Evolutionary conservation across 2,888 invertebrate species (phyloP).

Genomic region (Orthosia gothica): DNA sequence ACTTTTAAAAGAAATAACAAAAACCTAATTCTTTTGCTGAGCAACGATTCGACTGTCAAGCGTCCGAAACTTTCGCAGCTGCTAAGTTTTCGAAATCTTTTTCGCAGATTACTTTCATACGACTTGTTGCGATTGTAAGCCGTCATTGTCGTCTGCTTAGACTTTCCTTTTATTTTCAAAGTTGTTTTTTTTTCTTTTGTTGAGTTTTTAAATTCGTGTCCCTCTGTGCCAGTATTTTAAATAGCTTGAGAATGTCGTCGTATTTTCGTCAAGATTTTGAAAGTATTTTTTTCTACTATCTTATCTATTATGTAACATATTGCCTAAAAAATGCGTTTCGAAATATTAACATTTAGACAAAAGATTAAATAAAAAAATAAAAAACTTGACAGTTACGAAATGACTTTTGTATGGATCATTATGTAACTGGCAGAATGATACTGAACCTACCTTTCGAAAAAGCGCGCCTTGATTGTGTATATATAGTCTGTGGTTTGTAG

Average conservation of each 20-base stretch:
- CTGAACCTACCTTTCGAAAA: no score
- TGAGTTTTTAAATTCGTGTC: slow-evolving; percentile 38
- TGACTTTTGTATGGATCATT: no score
- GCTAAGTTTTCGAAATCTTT: slow-evolving; percentile 56
- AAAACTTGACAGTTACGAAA: no score
- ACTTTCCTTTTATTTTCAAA: slow-evolving; percentile 39
- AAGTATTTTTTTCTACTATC: no score
- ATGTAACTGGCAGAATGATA: no score
- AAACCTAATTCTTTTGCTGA: slow-evolving; percentile 29
- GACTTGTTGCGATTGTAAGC: slow-evolving; percentile 58
- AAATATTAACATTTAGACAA: no score
- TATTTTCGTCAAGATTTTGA: background rate
- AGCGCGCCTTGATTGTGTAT: no score
- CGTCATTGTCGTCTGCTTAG: slow-evolving; percentile 47
- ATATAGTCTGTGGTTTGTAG: no score
- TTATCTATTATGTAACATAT: no score
- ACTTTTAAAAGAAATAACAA: slow-evolving; percentile 8
- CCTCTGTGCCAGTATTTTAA: slow-evolving; percentile 32
- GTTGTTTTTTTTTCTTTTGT: slow-evolving; percentile 19
- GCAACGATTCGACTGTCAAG: slow-evolving; percentile 48
- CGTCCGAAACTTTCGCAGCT: slow-evolving; percentile 46
- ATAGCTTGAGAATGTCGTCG: background rate
- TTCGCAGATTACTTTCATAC: slow-evolving; percentile 62
- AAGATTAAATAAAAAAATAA: no score
- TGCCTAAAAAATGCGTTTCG: no score